Evolutionary conservation across 1,140 invertebrate genomes (phyloP), one percentile per base, ranked within the genome.

Genomic region (Psix sp.): DNA sequence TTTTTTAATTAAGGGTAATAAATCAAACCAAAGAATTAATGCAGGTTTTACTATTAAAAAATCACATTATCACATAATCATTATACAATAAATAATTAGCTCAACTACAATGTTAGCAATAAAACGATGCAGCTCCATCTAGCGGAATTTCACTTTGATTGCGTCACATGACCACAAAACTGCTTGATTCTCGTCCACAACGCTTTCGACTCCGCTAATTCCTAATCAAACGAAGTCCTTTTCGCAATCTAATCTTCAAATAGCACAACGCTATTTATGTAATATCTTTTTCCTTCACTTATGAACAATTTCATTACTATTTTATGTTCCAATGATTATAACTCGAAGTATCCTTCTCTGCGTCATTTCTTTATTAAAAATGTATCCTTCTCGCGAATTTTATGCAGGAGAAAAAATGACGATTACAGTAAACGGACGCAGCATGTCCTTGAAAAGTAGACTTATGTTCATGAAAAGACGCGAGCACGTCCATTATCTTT

Each of bases 371-470:
- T n/a, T n/a, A 21, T 3, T 36, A 36, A 51, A 38, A 36, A 10
- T 14, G 9, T 49, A 49, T 49, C 57, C 33, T 60, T 60, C 45
- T 9, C 2, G 16, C 36, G 17, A 49, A 42, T 48, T 60, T 60
- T 21, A 60, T 17, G 13, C 6, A 15, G 49, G 5, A 14, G 2
- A 13, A 49, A 49, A 56, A 43, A 26, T n/a, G 15, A 1, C n/a
- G 20, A 35, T 49, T 48, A 40, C 43, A 17, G 52, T 51, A 21
- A 36, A 51, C 3, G 6, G 26, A 26, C 31, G 45, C 18, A 71
- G 16, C 33, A 29, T 16, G 59, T 56, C 71, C 71, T 74, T 74
- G 60, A 66, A 14, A 18, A 7, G 24, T 9, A 15, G 18, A 59
- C 15, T 46, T 59, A 38, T 56, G 18, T 60, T 48, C n/a, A 60